Conservation (phyloP, 2,888 invertebrate genomes). For the Agrochola macilenta region DNA sequence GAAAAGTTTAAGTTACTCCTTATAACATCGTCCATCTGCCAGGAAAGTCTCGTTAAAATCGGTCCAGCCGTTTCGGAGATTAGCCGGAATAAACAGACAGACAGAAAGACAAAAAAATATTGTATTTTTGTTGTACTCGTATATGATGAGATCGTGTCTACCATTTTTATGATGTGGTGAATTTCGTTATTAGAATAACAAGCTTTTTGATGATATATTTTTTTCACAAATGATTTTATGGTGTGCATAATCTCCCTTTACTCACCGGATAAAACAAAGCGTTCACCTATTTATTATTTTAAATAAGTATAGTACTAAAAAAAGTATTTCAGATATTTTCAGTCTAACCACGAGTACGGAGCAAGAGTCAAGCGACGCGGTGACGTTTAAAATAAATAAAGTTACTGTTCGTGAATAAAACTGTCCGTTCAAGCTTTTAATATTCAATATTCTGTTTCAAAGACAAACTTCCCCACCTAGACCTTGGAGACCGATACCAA, state of each 20-base stretch:
- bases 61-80: too few species aligned
- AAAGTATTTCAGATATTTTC: conserved; percentile 10
- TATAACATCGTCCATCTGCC: too few species aligned
- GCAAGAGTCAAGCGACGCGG: neutral
- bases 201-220: neutral
- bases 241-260: too few species aligned
- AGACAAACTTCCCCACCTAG: conserved; percentile 42
- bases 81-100: too few species aligned
- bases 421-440: conserved; percentile 38
- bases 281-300: neutral
- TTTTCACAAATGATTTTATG: neutral
- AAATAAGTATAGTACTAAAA: neutral
- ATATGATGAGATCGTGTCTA: too few species aligned
- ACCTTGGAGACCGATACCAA: conserved; percentile 36
- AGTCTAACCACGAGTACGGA: neutral
- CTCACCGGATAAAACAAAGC: neutral
- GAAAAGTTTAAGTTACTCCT: too few species aligned
- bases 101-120: too few species aligned
- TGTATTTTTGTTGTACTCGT: too few species aligned
- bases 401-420: conserved; percentile 23
- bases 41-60: too few species aligned
- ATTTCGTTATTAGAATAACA: neutral
- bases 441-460: conserved; percentile 50
- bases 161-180: too few species aligned
- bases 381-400: conserved; percentile 31